Conservation (phyloP, 2,888 invertebrate species). For the Phalangium opilio region DNA sequence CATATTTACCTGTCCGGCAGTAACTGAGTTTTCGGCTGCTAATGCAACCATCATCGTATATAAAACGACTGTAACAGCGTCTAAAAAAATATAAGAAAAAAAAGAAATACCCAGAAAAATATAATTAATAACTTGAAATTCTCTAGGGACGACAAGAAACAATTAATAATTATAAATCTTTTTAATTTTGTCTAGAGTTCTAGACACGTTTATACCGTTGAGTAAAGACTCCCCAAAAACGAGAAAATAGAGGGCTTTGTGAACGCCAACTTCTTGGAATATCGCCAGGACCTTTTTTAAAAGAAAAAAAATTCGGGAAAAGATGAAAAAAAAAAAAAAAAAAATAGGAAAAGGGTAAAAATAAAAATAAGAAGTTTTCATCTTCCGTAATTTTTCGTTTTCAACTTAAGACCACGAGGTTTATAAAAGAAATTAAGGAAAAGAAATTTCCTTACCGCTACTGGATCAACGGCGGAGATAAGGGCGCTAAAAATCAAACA, state of each 20-base stretch:
- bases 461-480: conserved; percentile 43
- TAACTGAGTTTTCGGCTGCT: conserved; percentile 23
- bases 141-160: no score
- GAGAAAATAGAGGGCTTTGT: conserved; percentile 40
- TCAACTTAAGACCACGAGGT: no score
- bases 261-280: conserved; percentile 40
- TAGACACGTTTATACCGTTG: conserved; percentile 36
- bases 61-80: conserved; percentile 41
- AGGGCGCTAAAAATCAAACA: conserved; percentile 37
- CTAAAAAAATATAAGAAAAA: conserved; percentile 23
- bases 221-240: conserved; percentile 43
- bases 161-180: not conserved
- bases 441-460: conserved; percentile 33
- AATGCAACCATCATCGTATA: conserved; percentile 39
- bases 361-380: conserved; percentile 1
- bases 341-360: conserved; percentile 10
- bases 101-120: not conserved
- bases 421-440: conserved; percentile 1
- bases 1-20: conserved; percentile 24
- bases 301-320: not conserved
- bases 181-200: not conserved
- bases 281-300: conserved; percentile 35
- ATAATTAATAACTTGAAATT: not conserved
- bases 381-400: no score
- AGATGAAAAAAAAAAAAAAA: conserved; percentile 2